Percentiles rank a stretch among this genome's conserved stretches.
phyloP scores from a whole-genome alignment of 2,113 vertebrate species.

The Pithys albifrons region DNA sequence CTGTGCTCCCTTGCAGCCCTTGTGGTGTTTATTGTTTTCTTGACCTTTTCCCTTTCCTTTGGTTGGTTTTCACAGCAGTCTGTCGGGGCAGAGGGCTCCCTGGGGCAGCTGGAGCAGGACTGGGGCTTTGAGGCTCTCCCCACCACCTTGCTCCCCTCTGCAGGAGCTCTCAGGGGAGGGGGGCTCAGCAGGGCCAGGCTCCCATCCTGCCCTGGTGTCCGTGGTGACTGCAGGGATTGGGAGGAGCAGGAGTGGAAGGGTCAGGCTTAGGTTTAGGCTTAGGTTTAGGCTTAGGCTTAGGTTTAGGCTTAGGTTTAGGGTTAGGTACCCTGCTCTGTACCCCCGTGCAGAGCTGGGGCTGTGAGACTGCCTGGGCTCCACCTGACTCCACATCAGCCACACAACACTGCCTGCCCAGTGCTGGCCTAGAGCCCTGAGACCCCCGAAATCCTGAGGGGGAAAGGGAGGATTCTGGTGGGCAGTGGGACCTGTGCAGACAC shows the following conservation, averaged over 20 bases:
- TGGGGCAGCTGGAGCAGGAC: not conserved
- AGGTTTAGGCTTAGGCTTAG: too few species aligned
- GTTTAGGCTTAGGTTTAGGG: too few species aligned
- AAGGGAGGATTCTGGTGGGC: not conserved
- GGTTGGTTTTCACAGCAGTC: not conserved
- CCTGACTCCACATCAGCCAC: not conserved
- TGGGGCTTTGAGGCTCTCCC: not conserved
- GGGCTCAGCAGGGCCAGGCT: not conserved
- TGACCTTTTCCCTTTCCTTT: not conserved
- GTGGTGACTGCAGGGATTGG: rapidly evolving
- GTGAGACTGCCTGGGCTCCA: not conserved
- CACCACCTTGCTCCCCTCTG: not conserved
- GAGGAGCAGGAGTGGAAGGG: not conserved
- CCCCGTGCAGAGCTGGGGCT: rapidly evolving
- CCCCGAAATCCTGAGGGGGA: not conserved
- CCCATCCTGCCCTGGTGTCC: rapidly evolving
- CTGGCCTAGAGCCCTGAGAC: not conserved
- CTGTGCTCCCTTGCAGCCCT: rapidly evolving
- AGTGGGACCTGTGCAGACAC: not conserved
- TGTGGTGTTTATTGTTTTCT: not conserved
- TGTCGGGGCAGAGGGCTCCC: not conserved
- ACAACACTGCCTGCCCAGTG: rapidly evolving
- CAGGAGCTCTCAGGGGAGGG: not conserved
- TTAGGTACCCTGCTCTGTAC: too few species aligned
- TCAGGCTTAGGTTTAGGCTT: too few species aligned